These are phyloP conservation scores for Gallinago media DNA, from an alignment of 2,113 vertebrate species.

Conservation along the genomic window DNA sequence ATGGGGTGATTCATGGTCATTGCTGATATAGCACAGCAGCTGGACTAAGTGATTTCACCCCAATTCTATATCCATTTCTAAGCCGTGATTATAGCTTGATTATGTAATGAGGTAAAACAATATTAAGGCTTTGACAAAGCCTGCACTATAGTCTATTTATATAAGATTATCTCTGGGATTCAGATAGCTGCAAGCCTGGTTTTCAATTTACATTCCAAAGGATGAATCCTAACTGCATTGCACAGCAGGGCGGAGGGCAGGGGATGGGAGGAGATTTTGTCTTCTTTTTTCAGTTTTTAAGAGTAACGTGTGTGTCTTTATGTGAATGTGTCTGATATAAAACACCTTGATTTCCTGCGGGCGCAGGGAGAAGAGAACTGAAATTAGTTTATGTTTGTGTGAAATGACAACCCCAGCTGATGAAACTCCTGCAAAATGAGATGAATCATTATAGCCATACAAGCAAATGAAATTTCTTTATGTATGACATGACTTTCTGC, in stretches of 20 bases:
- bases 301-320: not conserved
- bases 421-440: not conserved
- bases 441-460: not conserved
- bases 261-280: not conserved
- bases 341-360: not conserved
- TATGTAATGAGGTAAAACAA: conserved; percentile 38
- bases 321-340: not conserved
- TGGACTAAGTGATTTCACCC: not conserved
- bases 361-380: not conserved
- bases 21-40: not conserved
- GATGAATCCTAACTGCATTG: not conserved
- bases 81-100: not conserved
- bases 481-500: conserved; percentile 6
- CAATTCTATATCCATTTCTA: not conserved
- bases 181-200: not conserved
- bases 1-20: not conserved
- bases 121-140: not conserved
- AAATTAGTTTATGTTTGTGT: not conserved
- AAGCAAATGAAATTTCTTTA: conserved; percentile 7
- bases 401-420: conserved; percentile 1
- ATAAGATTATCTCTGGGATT: conserved; percentile 45
- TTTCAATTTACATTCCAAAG: conserved; percentile 34
- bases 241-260: not conserved
- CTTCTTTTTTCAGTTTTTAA: not conserved
- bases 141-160: not conserved